A percentile compares a stretch with the other conserved stretches of the same genome.
Evolutionary conservation across 2,888 invertebrate species (phyloP).

Genomic region (Resseliella maxima): DNA sequence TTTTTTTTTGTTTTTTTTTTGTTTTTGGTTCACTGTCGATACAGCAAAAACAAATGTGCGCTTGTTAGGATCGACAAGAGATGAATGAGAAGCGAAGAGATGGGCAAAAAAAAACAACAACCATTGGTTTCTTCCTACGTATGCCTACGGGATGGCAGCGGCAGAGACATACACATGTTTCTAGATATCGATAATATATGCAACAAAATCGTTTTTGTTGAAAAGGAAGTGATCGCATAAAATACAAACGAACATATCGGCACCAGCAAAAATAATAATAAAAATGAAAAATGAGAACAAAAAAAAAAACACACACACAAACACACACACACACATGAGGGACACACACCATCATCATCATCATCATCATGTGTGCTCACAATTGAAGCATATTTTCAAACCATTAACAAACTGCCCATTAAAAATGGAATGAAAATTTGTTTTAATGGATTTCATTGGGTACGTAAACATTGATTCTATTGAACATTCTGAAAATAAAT

Average conservation of each 20-base stretch:
- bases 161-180: not conserved
- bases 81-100: not conserved
- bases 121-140: slow-evolving; percentile 14
- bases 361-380: not conserved
- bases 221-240: slow-evolving; percentile 41
- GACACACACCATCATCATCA: not conserved
- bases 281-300: too few relatives aligned
- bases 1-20: too few relatives aligned
- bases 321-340: too few relatives aligned
- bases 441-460: not conserved
- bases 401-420: slow-evolving; percentile 27
- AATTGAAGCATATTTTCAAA: slow-evolving; percentile 13
- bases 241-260: not conserved
- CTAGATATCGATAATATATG: slow-evolving; percentile 28
- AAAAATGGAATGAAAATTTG: not conserved
- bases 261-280: not conserved
- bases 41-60: slow-evolving; percentile 4
- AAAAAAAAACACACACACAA: too few relatives aligned
- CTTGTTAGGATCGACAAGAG: not conserved
- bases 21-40: not conserved
- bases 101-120: not conserved
- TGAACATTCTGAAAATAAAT: not conserved
- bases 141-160: slow-evolving; percentile 8
- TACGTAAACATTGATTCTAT: not conserved
- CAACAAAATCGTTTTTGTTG: slow-evolving; percentile 32